Percentiles rank a stretch among this genome's conserved stretches.
Evolutionary conservation across 2,113 vertebrate species (phyloP).

Genomic region (Sprattus sprattus): DNA sequence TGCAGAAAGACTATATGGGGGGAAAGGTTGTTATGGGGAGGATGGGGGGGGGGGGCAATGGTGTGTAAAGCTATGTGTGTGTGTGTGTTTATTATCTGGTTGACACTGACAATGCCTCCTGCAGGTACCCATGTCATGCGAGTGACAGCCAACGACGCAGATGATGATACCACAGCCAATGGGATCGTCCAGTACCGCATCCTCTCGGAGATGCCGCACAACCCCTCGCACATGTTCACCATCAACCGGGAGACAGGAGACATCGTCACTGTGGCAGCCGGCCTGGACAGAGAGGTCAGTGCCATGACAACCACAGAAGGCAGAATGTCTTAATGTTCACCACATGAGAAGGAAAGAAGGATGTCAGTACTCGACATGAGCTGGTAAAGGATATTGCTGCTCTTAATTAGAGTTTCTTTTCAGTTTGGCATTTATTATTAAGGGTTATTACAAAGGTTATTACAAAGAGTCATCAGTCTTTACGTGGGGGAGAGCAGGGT

Average conservation of each 20-base stretch:
- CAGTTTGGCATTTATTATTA: no score
- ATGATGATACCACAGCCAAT: conserved; percentile 89
- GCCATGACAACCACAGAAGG: background rate
- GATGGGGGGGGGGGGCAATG: no score
- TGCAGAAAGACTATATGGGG: no score
- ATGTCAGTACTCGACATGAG: background rate
- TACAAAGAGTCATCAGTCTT: no score
- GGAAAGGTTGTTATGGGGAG: no score
- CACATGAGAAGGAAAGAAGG: background rate
- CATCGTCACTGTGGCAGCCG: conserved; percentile 91
- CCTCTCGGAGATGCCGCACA: conserved; percentile 90
- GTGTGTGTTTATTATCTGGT: background rate
- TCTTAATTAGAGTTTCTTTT: no score
- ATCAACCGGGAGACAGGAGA: conserved; percentile 96
- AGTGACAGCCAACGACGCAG: conserved; percentile 88
- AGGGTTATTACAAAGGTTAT: no score
- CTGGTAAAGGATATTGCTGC: no score
- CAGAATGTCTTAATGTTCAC: background rate
- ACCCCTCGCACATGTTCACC: conserved; percentile 96
- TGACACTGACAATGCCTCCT: conserved; percentile 31
- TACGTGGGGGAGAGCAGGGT: no score
- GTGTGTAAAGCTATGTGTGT: background rate
- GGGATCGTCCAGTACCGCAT: conserved; percentile 95
- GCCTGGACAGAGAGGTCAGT: conserved; percentile 94
- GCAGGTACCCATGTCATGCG: conserved; percentile 96